Evolutionary conservation across 1,140 invertebrate genomes (phyloP).

Genomic region (Scaptomyza montana): DNA sequence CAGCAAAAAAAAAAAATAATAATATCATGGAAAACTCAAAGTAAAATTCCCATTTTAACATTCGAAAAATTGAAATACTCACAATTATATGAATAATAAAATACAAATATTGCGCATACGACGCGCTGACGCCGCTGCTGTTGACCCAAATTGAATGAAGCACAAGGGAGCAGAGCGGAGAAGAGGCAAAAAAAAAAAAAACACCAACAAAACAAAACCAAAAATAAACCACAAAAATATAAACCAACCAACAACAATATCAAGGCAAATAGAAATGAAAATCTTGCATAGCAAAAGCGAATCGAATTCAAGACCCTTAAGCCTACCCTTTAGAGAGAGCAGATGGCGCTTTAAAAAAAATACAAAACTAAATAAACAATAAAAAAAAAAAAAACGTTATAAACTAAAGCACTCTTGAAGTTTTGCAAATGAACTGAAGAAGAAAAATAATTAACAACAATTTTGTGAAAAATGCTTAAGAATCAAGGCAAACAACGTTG

Average conservation of each 20-base stretch:
- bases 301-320: no score
- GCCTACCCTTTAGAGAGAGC: neutral
- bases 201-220: neutral
- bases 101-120: slow-evolving; percentile 63
- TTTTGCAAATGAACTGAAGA: no score
- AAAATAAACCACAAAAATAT: neutral
- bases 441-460: no score
- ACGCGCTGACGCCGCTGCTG: slow-evolving; percentile 54
- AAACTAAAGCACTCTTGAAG: no score
- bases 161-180: neutral
- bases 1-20: neutral
- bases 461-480: no score
- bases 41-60: neutral
- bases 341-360: neutral
- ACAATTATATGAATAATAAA: slow-evolving; percentile 22
- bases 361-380: no score
- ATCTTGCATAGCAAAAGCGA: neutral
- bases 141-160: slow-evolving; percentile 23
- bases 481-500: neutral
- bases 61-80: slow-evolving; percentile 1
- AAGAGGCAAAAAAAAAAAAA: neutral
- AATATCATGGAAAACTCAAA: neutral
- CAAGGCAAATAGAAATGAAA: neutral
- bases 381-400: no score
- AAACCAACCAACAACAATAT: no score